Evolutionary conservation across 2,888 invertebrate species (phyloP).

Genomic region (Lepidochitona cinerea): DNA sequence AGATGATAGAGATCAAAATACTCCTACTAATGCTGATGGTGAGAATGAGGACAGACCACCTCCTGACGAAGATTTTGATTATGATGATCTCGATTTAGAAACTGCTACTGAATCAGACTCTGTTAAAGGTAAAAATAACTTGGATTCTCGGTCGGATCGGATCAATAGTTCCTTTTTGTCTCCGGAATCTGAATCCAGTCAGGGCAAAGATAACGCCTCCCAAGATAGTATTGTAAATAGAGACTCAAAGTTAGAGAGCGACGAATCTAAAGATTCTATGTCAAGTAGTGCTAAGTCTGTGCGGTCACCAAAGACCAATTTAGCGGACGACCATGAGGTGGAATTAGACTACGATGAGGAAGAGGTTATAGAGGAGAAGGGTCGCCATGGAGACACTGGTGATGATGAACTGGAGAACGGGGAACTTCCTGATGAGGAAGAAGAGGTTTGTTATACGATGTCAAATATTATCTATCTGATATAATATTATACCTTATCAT

Average conservation of each 20-base stretch:
- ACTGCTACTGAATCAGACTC: neutral
- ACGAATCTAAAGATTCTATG: neutral
- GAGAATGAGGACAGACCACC: neutral
- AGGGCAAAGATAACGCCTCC: too few relatives aligned
- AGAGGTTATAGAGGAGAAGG: slow-evolving; percentile 31
- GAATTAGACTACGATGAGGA: slow-evolving; percentile 71
- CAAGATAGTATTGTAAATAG: too few relatives aligned
- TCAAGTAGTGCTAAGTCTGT: neutral
- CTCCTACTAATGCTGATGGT: neutral
- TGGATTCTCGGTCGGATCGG: too few relatives aligned
- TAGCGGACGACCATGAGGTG: slow-evolving; percentile 66
- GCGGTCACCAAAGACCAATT: slow-evolving; percentile 35
- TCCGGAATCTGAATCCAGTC: too few relatives aligned
- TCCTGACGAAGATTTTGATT: neutral
- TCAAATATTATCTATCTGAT: too few relatives aligned
- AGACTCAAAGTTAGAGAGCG: too few relatives aligned
- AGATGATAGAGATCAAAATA: neutral
- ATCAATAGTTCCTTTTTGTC: too few relatives aligned
- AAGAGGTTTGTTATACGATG: slow-evolving; percentile 30
- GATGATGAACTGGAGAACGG: slow-evolving; percentile 10
- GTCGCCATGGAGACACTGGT: slow-evolving; percentile 4
- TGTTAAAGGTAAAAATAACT: too few relatives aligned
- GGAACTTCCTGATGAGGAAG: slow-evolving; percentile 35
- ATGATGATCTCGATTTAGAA: neutral
- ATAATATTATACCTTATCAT: too few relatives aligned